phyloP scores from a whole-genome alignment of 2,113 vertebrate genomes.

The Lophius piscatorius region DNA sequence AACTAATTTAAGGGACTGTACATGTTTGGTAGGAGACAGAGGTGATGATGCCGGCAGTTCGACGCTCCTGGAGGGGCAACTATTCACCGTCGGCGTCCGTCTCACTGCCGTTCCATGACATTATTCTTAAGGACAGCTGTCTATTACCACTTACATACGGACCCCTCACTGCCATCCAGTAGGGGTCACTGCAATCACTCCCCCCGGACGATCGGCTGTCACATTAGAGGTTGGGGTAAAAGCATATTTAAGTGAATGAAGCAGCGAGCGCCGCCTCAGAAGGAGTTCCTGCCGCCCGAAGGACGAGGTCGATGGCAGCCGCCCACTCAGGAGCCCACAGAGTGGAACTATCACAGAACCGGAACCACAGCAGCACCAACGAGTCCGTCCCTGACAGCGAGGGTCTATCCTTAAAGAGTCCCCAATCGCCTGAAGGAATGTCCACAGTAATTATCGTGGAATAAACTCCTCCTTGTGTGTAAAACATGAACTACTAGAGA shows the following conservation, averaged over 20 bases:
- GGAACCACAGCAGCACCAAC: constrained; percentile 1
- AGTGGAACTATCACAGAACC: constrained; percentile 9
- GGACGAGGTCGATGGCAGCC: constrained; percentile 28
- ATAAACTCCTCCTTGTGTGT: no score
- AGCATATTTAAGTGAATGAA: constrained; percentile 57
- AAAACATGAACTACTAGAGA: no score
- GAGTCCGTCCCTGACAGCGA: no score
- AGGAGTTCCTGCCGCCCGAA: constrained; percentile 39
- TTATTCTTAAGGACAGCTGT: constrained; percentile 64
- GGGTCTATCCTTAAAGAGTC: no score
- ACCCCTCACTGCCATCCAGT: constrained; percentile 48
- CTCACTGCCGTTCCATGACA: constrained; percentile 41
- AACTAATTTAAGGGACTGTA: constrained; percentile 59
- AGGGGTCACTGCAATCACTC: constrained; percentile 74
- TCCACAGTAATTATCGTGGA: no score
- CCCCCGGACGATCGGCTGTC: constrained; percentile 56
- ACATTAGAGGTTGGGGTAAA: constrained; percentile 53
- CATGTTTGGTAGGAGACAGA: constrained; percentile 26
- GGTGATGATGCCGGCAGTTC: constrained; percentile 41
- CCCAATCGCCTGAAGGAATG: no score
- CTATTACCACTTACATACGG: constrained; percentile 71
- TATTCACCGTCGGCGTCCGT: constrained; percentile 35
- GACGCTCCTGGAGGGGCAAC: constrained; percentile 12
- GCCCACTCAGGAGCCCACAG: no score
- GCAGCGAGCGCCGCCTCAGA: constrained; percentile 35